Base-by-base conservation (phyloP, 2,113 vertebrate species). In the Bungarus multicinctus region DNA sequence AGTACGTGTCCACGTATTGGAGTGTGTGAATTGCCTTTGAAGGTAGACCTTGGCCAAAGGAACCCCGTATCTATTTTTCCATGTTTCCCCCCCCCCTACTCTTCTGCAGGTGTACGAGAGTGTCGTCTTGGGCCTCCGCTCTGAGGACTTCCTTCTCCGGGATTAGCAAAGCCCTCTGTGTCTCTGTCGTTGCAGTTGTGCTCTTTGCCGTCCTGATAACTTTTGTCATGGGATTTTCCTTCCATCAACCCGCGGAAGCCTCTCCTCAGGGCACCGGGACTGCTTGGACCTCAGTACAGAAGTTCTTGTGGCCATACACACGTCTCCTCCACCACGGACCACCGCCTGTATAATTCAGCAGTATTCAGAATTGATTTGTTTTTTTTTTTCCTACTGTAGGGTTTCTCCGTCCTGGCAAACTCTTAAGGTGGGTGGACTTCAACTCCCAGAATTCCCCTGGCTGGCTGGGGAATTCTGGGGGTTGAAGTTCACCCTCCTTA, bases 221-320 rank as follows among this genome's bases (percentile, higher is more conserved):
- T 14, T 97, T 99, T 95, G 96, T 99, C 95, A 98, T 97, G 0
- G 98, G 98, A 92, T 95, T 98, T 90, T 98, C 98, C 93, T 98
- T 99, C 95, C 99, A 99, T 90, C 98, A 98, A 34, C 97, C 98
- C 0, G 99, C 98, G 5, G 99, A 99, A 0, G 99, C 98, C 0
- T 98, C 99, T 3, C 98, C 98, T 0, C 97, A 98, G 1, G 98
- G 98, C 54, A 98, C 98, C 0, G 98, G 98, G 14, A 98, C 98
- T 96, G 98, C 98, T 58, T 99, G 99, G 99, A 97, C 97, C 89
- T 98, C 98, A 30, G 97, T 99, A 52, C 99, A 99, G 97, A 98
- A 99, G 94, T 97, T 99, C 92, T 94, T 99, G 94, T 99, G 99
- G 99, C 99, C 99, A 8, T 98, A 99, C 74, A 96, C 98, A 0